Base-by-base conservation (phyloP, 2,113 vertebrate species). In the Jaculus jaculus region DNA sequence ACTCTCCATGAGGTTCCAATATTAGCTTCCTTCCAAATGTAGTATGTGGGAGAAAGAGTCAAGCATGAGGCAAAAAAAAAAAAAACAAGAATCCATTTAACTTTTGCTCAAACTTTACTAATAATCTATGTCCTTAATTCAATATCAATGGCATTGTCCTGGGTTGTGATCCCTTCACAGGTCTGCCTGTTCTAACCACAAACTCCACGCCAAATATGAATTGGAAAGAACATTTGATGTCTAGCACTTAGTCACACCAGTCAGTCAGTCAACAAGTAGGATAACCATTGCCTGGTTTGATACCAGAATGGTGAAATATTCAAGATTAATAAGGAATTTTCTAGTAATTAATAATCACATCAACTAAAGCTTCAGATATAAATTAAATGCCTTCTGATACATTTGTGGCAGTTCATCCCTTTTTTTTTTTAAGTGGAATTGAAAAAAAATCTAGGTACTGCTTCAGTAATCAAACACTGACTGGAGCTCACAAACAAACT, bases 401-500 rank as follows among this genome's bases (percentile, higher is more conserved):
- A 60, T 5, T 69, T 90, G 17, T 90, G 17, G 7, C 77, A 84
- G 30, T 24, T 83, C 39, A 51, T 37, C 47, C 10, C 17, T 51
- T 86, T n/a, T 87, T 89, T 54, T 54, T 16, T 54, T 7, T 54
- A 74, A 78, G 21, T 34, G 21, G 32, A 91, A 79, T 32, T 32
- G 9, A 60, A 89, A 84, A 78, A 71, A 94, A 96, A 84, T 54
- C n/a, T 37, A 37, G 32, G 68, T 51, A 82, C 0, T 32, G 8
- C 10, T 37, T 94, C 42, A 71, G 9, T 26, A 84, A 79, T 72
- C 47, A 91, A 95, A 96, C 30, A 68, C 20, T 28, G 42, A 81
- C 42, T 10, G 80, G 13, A 90, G 1, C 16, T 77, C 75, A 7
- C 18, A 87, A 78, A 75, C 74, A 79, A 94, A 66, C 9, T 54